Conservation (phyloP, 2,113 vertebrate species). For the Hippocampus barbouri region DNA sequence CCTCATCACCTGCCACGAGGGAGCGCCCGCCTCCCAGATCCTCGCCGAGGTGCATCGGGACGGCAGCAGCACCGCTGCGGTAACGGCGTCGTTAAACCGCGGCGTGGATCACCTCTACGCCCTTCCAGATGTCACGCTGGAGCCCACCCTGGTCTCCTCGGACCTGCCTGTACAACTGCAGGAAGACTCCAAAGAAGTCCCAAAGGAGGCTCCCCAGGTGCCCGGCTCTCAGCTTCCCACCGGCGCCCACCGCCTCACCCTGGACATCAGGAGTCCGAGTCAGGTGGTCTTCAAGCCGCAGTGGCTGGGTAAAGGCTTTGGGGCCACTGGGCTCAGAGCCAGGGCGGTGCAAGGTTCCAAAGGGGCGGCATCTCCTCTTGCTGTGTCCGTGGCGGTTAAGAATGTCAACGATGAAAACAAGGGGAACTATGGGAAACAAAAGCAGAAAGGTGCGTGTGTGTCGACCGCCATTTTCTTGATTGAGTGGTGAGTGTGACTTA, state of each 20-base stretch:
- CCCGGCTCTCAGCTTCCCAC: constrained; percentile 2
- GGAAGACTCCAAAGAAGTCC: neutral
- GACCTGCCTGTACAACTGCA: neutral
- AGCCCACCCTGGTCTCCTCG: neutral
- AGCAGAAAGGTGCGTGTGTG: constrained; percentile 62
- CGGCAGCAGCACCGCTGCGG: constrained; percentile 9
- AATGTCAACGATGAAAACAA: constrained; percentile 63
- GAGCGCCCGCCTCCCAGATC: constrained; percentile 43
- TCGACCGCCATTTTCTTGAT: neutral
- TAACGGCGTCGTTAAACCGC: neutral
- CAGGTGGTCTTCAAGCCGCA: constrained; percentile 76
- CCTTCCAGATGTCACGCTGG: constrained; percentile 19
- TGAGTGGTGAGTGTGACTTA: neutral
- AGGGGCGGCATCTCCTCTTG: constrained; percentile 62
- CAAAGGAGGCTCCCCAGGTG: neutral
- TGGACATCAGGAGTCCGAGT: constrained; percentile 71
- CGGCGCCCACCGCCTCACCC: constrained; percentile 56
- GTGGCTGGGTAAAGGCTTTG: constrained; percentile 75
- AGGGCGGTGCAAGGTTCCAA: constrained; percentile 57
- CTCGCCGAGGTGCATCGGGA: constrained; percentile 54
- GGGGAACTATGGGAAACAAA: constrained; percentile 57
- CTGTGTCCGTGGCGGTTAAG: constrained; percentile 45
- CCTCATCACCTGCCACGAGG: constrained; percentile 68
- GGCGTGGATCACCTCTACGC: constrained; percentile 43
- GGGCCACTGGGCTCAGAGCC: constrained; percentile 55